Conservation (phyloP, 2,113 vertebrate genomes). For the Chloropsis hardwickii region DNA sequence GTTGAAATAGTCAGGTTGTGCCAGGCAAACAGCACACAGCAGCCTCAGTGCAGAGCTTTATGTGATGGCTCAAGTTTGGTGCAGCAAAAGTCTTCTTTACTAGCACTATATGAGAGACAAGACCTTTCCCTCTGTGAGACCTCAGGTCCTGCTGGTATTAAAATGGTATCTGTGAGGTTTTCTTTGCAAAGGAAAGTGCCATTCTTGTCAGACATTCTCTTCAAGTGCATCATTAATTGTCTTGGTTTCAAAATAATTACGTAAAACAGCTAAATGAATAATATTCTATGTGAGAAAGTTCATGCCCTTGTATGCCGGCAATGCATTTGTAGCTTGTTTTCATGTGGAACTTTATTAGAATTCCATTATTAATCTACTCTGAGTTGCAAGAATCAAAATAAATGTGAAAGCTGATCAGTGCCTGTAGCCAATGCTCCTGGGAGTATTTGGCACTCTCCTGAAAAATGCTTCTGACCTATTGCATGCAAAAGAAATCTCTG, state of each 20-base stretch:
- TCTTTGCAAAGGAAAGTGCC: not conserved
- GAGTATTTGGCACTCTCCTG: conserved; percentile 9
- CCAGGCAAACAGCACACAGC: not conserved
- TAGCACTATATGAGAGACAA: not conserved
- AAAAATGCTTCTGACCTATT: conserved; percentile 39
- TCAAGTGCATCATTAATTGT: not conserved
- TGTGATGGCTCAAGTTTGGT: not conserved
- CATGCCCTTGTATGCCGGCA: not conserved
- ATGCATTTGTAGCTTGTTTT: not conserved
- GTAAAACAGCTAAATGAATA: not conserved
- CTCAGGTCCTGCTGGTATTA: not conserved
- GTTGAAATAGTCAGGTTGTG: not conserved
- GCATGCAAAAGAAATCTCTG: conserved; percentile 5
- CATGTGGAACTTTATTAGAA: not conserved
- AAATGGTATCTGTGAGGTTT: not conserved
- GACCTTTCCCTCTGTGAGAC: not conserved
- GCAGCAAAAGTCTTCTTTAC: not conserved
- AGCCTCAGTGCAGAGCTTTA: not conserved
- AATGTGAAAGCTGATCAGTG: not conserved
- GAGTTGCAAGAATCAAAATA: not conserved
- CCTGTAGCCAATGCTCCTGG: not conserved
- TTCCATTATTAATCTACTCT: not conserved
- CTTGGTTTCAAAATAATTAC: not conserved
- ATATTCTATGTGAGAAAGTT: not conserved
- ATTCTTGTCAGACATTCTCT: not conserved